A percentile compares a stretch with the other conserved stretches of the same genome.
Conservation (phyloP, 2,797 vertebrate genomes). For the Phrynocephalus vlangalii region DNA sequence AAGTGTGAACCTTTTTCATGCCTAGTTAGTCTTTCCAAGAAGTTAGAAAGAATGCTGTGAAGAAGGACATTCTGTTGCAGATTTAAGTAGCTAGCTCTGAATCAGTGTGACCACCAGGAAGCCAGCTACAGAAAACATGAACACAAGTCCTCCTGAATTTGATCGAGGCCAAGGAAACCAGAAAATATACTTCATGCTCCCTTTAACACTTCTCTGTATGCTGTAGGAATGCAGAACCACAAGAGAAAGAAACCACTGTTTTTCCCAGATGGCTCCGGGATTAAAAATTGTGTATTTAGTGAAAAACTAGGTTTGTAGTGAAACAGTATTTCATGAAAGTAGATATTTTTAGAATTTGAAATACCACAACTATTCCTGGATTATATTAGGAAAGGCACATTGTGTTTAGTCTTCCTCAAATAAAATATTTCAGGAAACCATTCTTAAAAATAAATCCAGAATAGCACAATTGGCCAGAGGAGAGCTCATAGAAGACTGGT, state of each 20-base stretch:
- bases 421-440: conserved; percentile 77
- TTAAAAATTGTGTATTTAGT: conserved; percentile 86
- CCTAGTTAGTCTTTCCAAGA: conserved; percentile 73
- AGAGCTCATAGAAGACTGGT: conserved; percentile 77
- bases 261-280: conserved; percentile 78
- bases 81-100: conserved; percentile 60
- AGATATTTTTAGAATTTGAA: conserved; percentile 88
- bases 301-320: conserved; percentile 88
- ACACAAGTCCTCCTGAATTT: conserved; percentile 53
- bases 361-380: conserved; percentile 83
- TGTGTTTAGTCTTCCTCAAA: conserved; percentile 84
- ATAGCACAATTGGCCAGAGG: conserved; percentile 85
- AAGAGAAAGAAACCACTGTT: conserved; percentile 76
- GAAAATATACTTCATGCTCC: conserved; percentile 72
- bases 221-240: conserved; percentile 78
- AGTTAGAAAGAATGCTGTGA: conserved; percentile 69
- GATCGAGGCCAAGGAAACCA: conserved; percentile 73
- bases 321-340: conserved; percentile 87
- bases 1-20: conserved; percentile 74
- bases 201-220: conserved; percentile 73
- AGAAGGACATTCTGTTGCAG: conserved; percentile 71
- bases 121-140: conserved; percentile 52
- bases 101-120: conserved; percentile 61
- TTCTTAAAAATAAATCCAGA: conserved; percentile 81
- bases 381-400: conserved; percentile 82